phyloP scores from a whole-genome alignment of 2,113 vertebrate genomes.

The Microtus montanus region DNA sequence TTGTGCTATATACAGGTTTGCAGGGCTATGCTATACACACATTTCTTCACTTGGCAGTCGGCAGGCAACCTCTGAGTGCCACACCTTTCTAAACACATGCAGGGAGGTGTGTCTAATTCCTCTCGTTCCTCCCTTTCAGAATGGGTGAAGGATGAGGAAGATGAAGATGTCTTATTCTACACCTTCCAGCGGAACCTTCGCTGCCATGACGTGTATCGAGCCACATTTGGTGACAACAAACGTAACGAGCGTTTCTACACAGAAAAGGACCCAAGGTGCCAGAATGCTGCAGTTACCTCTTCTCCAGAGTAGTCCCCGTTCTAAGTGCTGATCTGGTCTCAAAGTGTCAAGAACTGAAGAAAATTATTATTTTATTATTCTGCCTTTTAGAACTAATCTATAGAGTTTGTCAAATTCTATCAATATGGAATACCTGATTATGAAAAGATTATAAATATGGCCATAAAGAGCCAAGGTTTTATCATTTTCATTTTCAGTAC shows the following conservation, averaged over 20 bases:
- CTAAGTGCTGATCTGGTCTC: not conserved
- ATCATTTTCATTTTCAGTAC: not conserved
- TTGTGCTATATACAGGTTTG: slow-evolving; percentile 17
- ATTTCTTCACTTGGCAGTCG: not conserved
- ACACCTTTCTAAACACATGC: not conserved
- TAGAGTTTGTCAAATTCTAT: not conserved
- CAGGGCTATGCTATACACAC: not conserved
- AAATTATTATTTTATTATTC: not conserved
- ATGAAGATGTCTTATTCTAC: slow-evolving; percentile 89
- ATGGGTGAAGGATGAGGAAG: slow-evolving; percentile 91
- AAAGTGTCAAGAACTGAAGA: not conserved
- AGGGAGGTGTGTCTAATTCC: not conserved
- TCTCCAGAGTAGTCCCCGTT: not conserved
- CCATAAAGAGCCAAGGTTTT: not conserved
- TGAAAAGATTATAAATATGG: not conserved
- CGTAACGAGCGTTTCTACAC: slow-evolving; percentile 88
- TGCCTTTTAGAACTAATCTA: not conserved
- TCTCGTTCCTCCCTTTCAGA: slow-evolving; percentile 85
- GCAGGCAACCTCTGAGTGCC: not conserved
- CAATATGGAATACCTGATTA: not conserved
- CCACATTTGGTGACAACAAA: slow-evolving; percentile 86
- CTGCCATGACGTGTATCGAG: slow-evolving; percentile 89
- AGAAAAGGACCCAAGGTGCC: slow-evolving; percentile 93
- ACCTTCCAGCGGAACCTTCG: slow-evolving; percentile 90
- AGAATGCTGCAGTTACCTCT: slow-evolving; percentile 17